Percentiles rank a stretch among this genome's conserved stretches.
phyloP scores from a whole-genome alignment of 2,797 vertebrate genomes.

The Gallirallus australis region DNA sequence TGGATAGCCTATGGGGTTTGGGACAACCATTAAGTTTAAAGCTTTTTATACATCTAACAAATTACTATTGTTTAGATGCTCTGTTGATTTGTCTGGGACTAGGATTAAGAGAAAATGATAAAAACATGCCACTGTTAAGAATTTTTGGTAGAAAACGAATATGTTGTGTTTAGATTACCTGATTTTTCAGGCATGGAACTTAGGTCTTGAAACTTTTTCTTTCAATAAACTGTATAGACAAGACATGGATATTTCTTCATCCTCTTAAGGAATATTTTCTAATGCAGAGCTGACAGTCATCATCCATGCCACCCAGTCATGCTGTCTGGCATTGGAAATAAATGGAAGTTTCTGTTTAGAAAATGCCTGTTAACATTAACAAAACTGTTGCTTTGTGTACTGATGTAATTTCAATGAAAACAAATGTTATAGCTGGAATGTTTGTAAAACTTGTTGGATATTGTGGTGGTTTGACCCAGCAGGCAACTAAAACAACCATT shows the following conservation, averaged over 20 bases:
- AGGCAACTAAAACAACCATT: too few species aligned
- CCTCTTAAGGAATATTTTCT: background rate
- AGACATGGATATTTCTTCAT: background rate
- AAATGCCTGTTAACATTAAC: background rate
- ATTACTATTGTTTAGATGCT: background rate
- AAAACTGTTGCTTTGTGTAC: background rate
- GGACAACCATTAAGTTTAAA: background rate
- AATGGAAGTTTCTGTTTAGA: background rate
- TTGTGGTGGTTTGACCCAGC: too few species aligned
- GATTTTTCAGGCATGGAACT: background rate
- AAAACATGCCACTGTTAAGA: background rate
- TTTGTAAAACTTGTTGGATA: background rate
- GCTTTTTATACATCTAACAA: background rate
- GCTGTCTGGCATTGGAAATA: background rate
- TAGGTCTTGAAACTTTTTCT: background rate
- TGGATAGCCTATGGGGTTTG: background rate
- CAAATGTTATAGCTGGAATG: background rate
- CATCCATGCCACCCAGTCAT: background rate
- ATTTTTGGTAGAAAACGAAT: background rate
- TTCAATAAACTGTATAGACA: background rate
- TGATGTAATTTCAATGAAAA: background rate
- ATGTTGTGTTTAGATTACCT: background rate
- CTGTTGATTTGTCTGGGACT: background rate
- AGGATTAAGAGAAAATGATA: background rate
- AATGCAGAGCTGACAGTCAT: background rate